These are phyloP conservation scores for Elaphurus davidianus DNA, from an alignment of 2,113 vertebrate genomes.

Conservation along the genomic window DNA sequence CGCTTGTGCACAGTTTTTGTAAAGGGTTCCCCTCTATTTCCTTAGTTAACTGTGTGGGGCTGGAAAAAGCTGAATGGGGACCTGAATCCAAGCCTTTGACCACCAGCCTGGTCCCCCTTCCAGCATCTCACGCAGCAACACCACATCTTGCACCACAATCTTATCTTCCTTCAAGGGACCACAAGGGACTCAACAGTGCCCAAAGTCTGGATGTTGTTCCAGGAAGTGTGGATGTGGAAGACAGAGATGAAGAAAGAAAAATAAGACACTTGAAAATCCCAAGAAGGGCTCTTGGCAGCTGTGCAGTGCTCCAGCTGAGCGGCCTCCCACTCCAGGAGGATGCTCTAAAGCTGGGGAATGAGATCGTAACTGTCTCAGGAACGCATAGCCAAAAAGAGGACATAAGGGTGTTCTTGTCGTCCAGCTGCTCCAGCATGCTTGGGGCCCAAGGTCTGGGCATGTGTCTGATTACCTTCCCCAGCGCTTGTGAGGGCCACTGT, in stretches of 20 bases:
- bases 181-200: not conserved
- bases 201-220: not conserved
- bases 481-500: not conserved
- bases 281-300: constrained; percentile 21
- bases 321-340: not conserved
- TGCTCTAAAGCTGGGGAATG: not conserved
- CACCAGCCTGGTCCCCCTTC: not conserved
- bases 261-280: constrained; percentile 26
- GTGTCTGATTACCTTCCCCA: not conserved
- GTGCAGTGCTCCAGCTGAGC: not conserved
- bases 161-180: not conserved
- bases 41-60: not conserved
- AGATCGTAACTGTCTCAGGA: not conserved
- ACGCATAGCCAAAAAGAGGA: not conserved
- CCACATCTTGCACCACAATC: not conserved
- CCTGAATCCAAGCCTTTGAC: not conserved
- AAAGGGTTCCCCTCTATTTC: not conserved
- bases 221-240: not conserved
- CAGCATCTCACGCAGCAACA: not conserved
- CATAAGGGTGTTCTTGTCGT: not conserved
- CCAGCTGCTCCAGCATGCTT: not conserved
- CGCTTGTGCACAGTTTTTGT: not conserved
- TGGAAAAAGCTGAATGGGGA: not conserved
- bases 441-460: not conserved
- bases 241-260: constrained; percentile 23